These are phyloP conservation scores for Perdita meconis DNA, from an alignment of 2,888 invertebrate species.

Conservation along the genomic window DNA sequence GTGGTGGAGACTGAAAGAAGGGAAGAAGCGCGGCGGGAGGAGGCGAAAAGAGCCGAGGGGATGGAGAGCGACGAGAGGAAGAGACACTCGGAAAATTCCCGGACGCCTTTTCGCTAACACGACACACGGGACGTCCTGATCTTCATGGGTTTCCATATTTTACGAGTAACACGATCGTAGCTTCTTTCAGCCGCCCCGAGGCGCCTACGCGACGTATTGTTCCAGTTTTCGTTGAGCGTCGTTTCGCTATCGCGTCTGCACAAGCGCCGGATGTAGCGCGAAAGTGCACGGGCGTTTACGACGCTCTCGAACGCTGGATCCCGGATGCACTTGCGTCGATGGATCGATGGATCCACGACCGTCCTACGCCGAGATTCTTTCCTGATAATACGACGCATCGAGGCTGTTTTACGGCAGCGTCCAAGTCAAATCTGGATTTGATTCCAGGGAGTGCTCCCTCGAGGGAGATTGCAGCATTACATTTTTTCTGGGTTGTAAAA, in stretches of 20 bases:
- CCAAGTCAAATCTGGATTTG: not conserved
- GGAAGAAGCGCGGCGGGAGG: not conserved
- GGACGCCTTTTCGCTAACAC: conserved; percentile 69
- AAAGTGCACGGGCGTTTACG: conserved; percentile 33
- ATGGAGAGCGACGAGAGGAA: not conserved
- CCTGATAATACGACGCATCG: conserved; percentile 10
- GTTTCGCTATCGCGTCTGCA: conserved; percentile 39
- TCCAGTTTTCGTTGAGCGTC: conserved; percentile 59
- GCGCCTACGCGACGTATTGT: conserved; percentile 67
- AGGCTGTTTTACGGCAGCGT: conserved; percentile 25
- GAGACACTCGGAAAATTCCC: conserved; percentile 52
- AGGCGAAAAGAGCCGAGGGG: not conserved
- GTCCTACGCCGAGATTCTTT: conserved; percentile 13
- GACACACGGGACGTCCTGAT: conserved; percentile 60
- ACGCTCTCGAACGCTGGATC: conserved; percentile 38
- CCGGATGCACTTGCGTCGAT: conserved; percentile 27
- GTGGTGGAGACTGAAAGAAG: not conserved
- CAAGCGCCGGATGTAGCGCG: conserved; percentile 17
- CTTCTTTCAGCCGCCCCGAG: conserved; percentile 53
- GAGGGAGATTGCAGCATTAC: no score
- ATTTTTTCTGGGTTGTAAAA: no score
- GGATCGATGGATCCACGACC: conserved; percentile 45
- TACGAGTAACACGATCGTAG: conserved; percentile 65
- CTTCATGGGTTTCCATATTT: conserved; percentile 73
- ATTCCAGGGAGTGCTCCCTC: no score